phyloP scores from a whole-genome alignment of 1,140 invertebrate genomes.

The Anastrepha obliqua region DNA sequence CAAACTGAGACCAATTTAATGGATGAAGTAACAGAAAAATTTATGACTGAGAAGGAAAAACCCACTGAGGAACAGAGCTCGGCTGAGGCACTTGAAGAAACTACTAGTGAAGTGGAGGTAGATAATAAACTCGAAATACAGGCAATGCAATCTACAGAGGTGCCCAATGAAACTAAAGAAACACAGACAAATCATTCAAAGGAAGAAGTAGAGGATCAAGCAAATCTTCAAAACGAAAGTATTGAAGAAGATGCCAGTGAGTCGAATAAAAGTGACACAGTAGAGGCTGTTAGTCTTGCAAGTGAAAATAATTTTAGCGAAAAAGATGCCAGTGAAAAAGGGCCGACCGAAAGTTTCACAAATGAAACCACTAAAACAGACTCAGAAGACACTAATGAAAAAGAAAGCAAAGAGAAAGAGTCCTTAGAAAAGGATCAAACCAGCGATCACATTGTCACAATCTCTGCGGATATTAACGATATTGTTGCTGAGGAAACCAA shows the following conservation, averaged over 20 bases:
- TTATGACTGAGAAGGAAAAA: conserved; percentile 25
- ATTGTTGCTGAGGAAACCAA: not conserved
- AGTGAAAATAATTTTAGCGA: not conserved
- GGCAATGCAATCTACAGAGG: conserved; percentile 55
- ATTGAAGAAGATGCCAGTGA: conserved; percentile 53
- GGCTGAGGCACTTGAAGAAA: not conserved
- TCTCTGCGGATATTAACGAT: not conserved
- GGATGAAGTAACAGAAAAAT: not conserved
- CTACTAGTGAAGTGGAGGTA: not conserved
- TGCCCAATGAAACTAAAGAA: conserved; percentile 53
- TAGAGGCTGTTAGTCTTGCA: not conserved
- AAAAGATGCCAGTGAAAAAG: conserved; percentile 54
- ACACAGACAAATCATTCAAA: not conserved
- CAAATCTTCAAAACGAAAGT: conserved; percentile 57
- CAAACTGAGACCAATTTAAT: not conserved
- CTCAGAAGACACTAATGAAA: not conserved
- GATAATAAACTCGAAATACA: not conserved
- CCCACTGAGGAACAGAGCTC: not conserved
- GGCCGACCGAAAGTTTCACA: not conserved
- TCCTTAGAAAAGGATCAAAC: not conserved
- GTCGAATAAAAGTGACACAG: not conserved
- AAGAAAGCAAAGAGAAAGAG: not conserved
- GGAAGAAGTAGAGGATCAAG: not conserved
- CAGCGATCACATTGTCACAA: not conserved
- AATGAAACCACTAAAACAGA: not conserved